Evolutionary conservation across 2,113 vertebrate genomes (phyloP), one percentile per base, ranked within the genome.

Genomic region (Cryptotis parvus): DNA sequence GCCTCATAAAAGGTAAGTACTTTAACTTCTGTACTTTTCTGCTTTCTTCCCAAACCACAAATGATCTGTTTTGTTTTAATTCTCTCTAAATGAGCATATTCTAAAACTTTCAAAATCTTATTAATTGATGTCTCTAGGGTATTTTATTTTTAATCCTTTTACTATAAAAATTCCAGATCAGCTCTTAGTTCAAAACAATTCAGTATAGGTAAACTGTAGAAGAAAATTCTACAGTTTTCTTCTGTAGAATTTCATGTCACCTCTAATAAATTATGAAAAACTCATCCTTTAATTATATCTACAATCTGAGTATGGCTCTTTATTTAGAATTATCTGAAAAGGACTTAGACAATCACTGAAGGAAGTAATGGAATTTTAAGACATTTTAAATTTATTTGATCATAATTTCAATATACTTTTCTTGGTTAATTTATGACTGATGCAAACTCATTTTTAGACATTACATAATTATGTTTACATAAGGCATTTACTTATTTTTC

Each of bases 251-350:
- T 29, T 65, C 61, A 89, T 65, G 26, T 84, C 26, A 68, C 29
- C 15, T 55, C 66, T 27, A 68, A 77, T 84, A 84, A 90, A 76
- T 58, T 93, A 27, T 80, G 70, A 94, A 97, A 84, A 84, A 94
- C 92, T 79, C 77, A 90, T 18, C 14, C 52, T 90, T 84, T 89
- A 22, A 58, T 58, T 58, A 58, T 58, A 58, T 65, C 4, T 22
- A 84, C 1, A 58, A 92, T 68, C 26, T 86, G 69, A 83, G 6
- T 52, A 93, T 84, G 77, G 14, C 85, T 86, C 68, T 97, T 65
- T 78, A 66, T 87, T 94, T 95, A 37, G 95, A 92, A 35, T 43
- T 1, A 80, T 87, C 73, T 77, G 18, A 83, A 88, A 90, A 69
- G 12, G 33, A 24, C 0, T 66, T 90, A 26, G 83, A 74, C 70